Evolutionary conservation across 2,113 vertebrate genomes (phyloP), one percentile per base, ranked within the genome.

Genomic region (Setophaga coronata): DNA sequence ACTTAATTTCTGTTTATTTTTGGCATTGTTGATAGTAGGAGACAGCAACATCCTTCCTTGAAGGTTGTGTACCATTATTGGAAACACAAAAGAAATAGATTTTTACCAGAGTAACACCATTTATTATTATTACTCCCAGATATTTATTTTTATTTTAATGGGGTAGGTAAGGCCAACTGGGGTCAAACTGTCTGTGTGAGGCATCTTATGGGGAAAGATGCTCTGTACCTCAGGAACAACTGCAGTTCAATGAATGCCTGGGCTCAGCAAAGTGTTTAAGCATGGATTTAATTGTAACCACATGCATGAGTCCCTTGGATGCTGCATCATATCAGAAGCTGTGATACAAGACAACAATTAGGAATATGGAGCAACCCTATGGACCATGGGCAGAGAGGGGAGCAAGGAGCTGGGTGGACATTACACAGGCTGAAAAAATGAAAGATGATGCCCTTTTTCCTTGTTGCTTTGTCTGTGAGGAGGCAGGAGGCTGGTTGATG

Each of bases 111-210:
- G 48, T 60, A 65, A 93, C 29, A 38, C 48, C 6, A 2, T 91
- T 95, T 94, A 79, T 95, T 97, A 31, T 91, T 83, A 64, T 83
- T 93, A 60, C 34, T 92, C 56, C 23, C 69, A 33, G 73, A 67
- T 82, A 92, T 91, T 96, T 97, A 33, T 94, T 97, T 96, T 91
- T 61, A 71, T 91, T 93, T 64, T 89, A 79, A 69, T 64, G 65
- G 47, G 87, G 42, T 50, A 58, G 69, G 71, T 76, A 74, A 91
- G 91, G 91, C 73, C 91, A 87, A 1, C 64, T 4, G 2, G 72
- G 94, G 94, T 96, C 83, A 89, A 84, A 67, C 10, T 2, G 12
- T n/a, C 87, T 67, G 89, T 82, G 81, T 95, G 89, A 87, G 91
- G 87, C 48, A 79, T 95, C 77, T 64, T 43, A 40, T 26, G 31